These are phyloP conservation scores for Pectinophora gossypiella DNA, from an alignment of 1,140 invertebrate species.

Conservation along the genomic window DNA sequence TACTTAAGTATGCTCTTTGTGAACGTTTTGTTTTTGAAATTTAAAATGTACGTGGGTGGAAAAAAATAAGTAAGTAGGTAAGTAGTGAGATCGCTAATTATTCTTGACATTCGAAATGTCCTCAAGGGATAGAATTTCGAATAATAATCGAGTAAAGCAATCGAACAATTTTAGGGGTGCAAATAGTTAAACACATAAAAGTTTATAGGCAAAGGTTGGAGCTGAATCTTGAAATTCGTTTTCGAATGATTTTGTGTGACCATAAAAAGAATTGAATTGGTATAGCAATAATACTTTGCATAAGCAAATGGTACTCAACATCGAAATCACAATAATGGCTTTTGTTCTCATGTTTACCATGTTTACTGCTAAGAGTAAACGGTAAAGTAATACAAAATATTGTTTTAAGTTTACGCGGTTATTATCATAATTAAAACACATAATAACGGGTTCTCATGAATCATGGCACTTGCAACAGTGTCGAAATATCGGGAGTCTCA, in stretches of 20 bases:
- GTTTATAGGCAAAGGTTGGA: not conserved
- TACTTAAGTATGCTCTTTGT: too few species aligned
- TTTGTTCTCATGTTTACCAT: not conserved
- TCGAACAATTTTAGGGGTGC: not conserved
- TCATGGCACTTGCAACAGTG: too few species aligned
- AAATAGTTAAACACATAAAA: not conserved
- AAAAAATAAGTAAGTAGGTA: not conserved
- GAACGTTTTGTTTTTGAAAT: too few species aligned
- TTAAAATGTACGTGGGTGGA: too few species aligned
- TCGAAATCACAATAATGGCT: not conserved
- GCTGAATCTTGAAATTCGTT: not conserved
- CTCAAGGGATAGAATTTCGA: too few species aligned
- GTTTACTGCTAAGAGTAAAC: not conserved
- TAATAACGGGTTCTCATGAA: too few species aligned
- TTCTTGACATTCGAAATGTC: too few species aligned
- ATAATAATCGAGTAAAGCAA: too few species aligned
- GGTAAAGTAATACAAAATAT: not conserved
- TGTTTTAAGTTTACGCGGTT: too few species aligned
- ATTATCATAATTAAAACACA: too few species aligned
- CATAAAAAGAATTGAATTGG: not conserved
- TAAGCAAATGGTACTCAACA: not conserved
- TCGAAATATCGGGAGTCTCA: too few species aligned
- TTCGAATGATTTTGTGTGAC: not conserved
- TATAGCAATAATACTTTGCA: not conserved
- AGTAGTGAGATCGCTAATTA: not conserved